Conservation (phyloP, 1,140 invertebrate species). For the Drosophila grimshawi region DNA sequence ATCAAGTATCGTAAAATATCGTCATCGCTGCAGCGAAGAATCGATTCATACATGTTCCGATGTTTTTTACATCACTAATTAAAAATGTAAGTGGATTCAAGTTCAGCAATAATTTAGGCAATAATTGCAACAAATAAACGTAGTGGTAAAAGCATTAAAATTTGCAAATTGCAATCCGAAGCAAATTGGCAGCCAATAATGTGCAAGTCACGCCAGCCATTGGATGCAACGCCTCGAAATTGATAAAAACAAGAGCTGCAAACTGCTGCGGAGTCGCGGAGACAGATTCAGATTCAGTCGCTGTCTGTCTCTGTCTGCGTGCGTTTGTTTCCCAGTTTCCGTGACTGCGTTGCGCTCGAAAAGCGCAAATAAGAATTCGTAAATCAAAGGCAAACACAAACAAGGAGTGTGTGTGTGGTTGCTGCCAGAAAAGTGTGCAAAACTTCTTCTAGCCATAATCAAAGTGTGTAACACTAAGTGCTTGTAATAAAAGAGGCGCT, state of each 20-base stretch:
- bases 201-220: conserved; percentile 30
- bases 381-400: conserved; percentile 54
- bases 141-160: conserved; percentile 29
- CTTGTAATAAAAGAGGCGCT: conserved; percentile 27
- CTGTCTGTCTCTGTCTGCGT: conserved; percentile 70
- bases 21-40: background rate
- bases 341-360: conserved; percentile 55
- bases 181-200: background rate
- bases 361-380: conserved; percentile 54
- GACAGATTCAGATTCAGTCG: conserved; percentile 59
- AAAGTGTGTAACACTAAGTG: conserved; percentile 59
- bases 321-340: conserved; percentile 64
- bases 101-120: conserved; percentile 31
- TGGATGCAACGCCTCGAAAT: conserved; percentile 46
- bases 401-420: conserved; percentile 30
- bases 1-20: background rate
- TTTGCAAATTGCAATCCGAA: conserved; percentile 4
- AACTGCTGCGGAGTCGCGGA: conserved; percentile 29
- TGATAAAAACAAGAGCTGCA: conserved; percentile 63
- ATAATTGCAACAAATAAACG: conserved; percentile 26
- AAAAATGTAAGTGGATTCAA: conserved; percentile 51
- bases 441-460: conserved; percentile 12
- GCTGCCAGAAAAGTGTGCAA: conserved; percentile 41
- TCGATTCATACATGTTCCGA: background rate
- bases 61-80: conserved; percentile 34